A percentile compares a stretch with the other conserved stretches of the same genome.
Conservation (phyloP, 1,140 invertebrate species). For the Musca vetustissima region DNA sequence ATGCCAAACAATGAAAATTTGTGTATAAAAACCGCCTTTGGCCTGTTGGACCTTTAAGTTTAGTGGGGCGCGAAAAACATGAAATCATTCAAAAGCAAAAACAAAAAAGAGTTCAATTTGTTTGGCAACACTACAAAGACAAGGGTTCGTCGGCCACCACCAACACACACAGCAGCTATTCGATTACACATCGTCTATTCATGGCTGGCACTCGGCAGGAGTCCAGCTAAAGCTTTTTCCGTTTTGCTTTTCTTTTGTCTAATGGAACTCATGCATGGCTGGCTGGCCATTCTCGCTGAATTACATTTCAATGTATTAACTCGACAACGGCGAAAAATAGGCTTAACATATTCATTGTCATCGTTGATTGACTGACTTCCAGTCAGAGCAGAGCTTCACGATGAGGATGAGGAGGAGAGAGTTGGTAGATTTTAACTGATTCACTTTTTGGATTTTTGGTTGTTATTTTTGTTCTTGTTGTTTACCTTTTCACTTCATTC, state of each 20-base stretch:
- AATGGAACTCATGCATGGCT: constrained; percentile 53
- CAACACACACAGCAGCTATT: too few relatives aligned
- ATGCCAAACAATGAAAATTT: not conserved
- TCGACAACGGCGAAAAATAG: constrained; percentile 14
- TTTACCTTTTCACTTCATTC: constrained; percentile 26
- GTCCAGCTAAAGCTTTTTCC: constrained; percentile 34
- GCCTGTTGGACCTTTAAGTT: constrained; percentile 6
- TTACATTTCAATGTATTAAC: constrained; percentile 49
- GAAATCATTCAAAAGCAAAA: not conserved
- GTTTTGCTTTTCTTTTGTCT: constrained; percentile 53
- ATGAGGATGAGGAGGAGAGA: constrained; percentile 25
- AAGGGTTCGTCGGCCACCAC: not conserved
- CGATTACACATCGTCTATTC: too few relatives aligned
- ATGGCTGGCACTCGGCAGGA: not conserved
- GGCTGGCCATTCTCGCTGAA: constrained; percentile 48
- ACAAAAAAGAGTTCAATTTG: constrained; percentile 14
- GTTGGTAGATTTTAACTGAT: constrained; percentile 20
- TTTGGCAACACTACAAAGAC: not conserved
- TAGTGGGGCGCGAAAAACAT: constrained; percentile 19
- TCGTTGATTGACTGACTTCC: constrained; percentile 10
- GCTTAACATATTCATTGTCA: constrained; percentile 17
- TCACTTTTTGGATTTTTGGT: constrained; percentile 17
- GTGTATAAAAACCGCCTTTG: constrained; percentile 2
- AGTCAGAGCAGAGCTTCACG: not conserved
- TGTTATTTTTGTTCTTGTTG: constrained; percentile 32